Evolutionary conservation across 2,888 invertebrate genomes (phyloP).

Genomic region (Erebia epiphron): DNA sequence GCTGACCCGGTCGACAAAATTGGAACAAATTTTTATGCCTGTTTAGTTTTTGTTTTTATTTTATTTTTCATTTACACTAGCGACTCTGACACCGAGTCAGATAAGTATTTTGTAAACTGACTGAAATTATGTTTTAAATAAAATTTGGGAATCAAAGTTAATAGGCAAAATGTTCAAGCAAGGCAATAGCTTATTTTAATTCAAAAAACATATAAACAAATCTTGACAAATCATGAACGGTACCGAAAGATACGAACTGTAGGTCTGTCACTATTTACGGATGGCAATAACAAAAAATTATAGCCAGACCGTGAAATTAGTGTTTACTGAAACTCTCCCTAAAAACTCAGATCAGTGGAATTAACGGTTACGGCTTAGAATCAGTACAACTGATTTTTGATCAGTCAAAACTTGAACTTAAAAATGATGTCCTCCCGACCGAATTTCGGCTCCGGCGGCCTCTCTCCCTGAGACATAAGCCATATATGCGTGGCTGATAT

Average conservation of each 20-base stretch:
- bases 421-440: too few relatives aligned
- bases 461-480: too few relatives aligned
- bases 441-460: too few relatives aligned
- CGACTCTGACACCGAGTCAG: too few relatives aligned
- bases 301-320: constrained; percentile 13
- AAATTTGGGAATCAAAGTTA: neutral
- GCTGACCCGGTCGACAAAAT: too few relatives aligned
- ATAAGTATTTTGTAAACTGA: too few relatives aligned
- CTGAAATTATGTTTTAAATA: neutral
- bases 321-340: neutral
- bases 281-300: neutral
- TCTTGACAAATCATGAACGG: neutral
- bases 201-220: neutral
- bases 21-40: too few relatives aligned
- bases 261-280: constrained; percentile 8
- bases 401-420: neutral
- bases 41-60: too few relatives aligned
- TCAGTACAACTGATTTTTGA: neutral
- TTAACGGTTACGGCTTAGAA: neutral
- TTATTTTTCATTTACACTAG: too few relatives aligned
- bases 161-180: neutral
- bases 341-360: neutral
- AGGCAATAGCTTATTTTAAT: neutral
- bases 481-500: too few relatives aligned
- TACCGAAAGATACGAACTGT: neutral